Percentiles rank a stretch among this genome's conserved stretches.
phyloP scores from a whole-genome alignment of 2,113 vertebrate genomes.

The Micromys minutus region DNA sequence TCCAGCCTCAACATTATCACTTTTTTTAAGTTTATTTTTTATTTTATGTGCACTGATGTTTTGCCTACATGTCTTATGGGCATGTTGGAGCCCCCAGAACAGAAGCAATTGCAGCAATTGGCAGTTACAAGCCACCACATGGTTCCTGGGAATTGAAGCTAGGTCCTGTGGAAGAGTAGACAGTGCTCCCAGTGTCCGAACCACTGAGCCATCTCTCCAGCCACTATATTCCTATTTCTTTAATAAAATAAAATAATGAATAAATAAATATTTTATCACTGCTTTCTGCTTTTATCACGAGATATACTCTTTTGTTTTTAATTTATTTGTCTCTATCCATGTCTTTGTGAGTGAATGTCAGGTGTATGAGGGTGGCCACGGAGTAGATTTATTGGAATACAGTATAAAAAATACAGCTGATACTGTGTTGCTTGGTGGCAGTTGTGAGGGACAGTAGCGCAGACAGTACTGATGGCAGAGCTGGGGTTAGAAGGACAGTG shows the following conservation, averaged over 20 bases:
- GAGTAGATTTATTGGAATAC: slow-evolving; percentile 6
- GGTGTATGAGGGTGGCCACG: not conserved
- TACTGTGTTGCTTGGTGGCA: not conserved
- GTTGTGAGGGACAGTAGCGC: not conserved
- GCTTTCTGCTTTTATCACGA: slow-evolving; percentile 5
- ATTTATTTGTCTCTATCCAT: not conserved
- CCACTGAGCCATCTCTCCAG: not conserved
- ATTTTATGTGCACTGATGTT: not conserved
- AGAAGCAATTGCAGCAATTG: not conserved
- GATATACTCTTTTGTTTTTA: not conserved
- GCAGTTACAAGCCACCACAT: not conserved
- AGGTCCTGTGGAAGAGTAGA: not conserved
- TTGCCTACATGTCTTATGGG: not conserved
- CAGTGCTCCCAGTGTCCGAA: not conserved
- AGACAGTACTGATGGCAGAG: not conserved
- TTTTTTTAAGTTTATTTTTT: not conserved
- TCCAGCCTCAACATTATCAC: too few relatives aligned
- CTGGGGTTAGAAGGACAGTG: not conserved
- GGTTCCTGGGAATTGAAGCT: not conserved
- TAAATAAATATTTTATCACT: not conserved
- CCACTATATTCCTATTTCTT: not conserved
- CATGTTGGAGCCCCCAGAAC: not conserved
- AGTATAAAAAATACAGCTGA: not conserved
- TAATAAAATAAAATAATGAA: too few relatives aligned
- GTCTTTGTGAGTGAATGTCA: not conserved